These are phyloP conservation scores for Cataglyphis altisquamis DNA, from an alignment of 2,888 invertebrate genomes.

Conservation along the genomic window DNA sequence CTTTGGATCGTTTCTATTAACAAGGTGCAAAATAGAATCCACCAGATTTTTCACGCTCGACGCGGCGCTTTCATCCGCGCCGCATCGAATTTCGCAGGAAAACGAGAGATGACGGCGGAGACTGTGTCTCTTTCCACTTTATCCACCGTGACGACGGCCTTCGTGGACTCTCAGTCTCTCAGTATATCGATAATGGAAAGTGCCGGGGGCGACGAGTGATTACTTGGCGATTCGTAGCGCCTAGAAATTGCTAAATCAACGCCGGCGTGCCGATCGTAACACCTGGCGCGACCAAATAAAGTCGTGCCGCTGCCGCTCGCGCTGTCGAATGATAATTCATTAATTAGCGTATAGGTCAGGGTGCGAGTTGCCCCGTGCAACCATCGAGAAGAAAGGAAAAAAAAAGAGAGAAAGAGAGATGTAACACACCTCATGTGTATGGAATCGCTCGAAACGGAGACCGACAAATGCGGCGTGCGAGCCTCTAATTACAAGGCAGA, in stretches of 20 bases:
- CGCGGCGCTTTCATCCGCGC: constrained; percentile 12
- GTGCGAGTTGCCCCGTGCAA: constrained; percentile 50
- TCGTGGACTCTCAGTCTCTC: constrained; percentile 35
- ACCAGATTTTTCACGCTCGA: constrained; percentile 8
- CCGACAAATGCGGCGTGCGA: constrained; percentile 66
- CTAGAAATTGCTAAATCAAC: constrained; percentile 68
- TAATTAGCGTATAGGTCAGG: constrained; percentile 65
- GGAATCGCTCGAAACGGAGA: constrained; percentile 44
- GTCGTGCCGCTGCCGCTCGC: constrained; percentile 35
- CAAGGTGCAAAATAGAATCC: not conserved
- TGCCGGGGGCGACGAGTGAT: constrained; percentile 47
- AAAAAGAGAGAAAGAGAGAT: constrained; percentile 7
- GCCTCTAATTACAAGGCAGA: constrained; percentile 68
- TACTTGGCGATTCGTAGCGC: constrained; percentile 59
- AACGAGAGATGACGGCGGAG: constrained; percentile 13
- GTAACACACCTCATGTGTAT: not conserved
- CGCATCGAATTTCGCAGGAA: constrained; percentile 35
- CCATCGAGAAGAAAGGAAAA: not conserved
- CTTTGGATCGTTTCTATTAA: not conserved
- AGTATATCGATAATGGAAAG: constrained; percentile 62
- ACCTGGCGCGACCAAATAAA: constrained; percentile 66
- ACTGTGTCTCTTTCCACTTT: constrained; percentile 43
- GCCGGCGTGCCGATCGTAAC: constrained; percentile 48
- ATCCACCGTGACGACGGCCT: constrained; percentile 44
- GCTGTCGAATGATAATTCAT: constrained; percentile 65